Evolutionary conservation across 2,888 invertebrate genomes (phyloP), one percentile per base, ranked within the genome.

Genomic region (Ommatoiulus sabulosus): DNA sequence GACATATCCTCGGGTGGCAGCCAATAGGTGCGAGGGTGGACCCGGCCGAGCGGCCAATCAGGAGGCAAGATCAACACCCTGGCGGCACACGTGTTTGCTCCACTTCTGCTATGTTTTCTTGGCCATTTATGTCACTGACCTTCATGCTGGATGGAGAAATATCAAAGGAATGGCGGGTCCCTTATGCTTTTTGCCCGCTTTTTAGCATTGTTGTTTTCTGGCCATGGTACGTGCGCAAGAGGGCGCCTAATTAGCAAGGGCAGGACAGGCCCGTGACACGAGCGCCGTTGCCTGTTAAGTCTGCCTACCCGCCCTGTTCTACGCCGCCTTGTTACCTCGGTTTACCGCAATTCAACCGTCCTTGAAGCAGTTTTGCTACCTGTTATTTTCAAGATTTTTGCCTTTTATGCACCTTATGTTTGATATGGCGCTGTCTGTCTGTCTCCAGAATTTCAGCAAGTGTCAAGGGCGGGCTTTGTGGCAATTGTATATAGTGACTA

Each of bases 71-170:
- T 72, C 72, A 72, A 72, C 72, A 72, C n/a, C 72, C 72, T 72
- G 24, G 24, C 72, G 72, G 72, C 24, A 72, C 72, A 72, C 72
- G 46, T 86, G 86, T 20, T 86, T 86, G 86, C 86, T 86, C 86
- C 44, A 86, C 86, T 46, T 86, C n/a, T 44, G 86, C 48, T 8
- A 48, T 57, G 87, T 87, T 87, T 87, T 87, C 57, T 87, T 52
- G 87, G 52, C 87, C 87, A 87, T 87, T 52, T 57, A 57, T 87
- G 87, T 87, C 87, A 87, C 87, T 87, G 87, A 87, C 87, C 87
- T 87, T 87, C 87, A 87, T 87, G 87, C 43, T 87, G 52, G 57
- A 87, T 87, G 87, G 57, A 87, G 87, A 87, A 52, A 57, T 87
- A 52, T 44, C 44, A 86, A 48, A 86, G 48, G 48, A 86, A 24